Conservation (phyloP, 2,888 invertebrate species). For the Syritta pipiens region DNA sequence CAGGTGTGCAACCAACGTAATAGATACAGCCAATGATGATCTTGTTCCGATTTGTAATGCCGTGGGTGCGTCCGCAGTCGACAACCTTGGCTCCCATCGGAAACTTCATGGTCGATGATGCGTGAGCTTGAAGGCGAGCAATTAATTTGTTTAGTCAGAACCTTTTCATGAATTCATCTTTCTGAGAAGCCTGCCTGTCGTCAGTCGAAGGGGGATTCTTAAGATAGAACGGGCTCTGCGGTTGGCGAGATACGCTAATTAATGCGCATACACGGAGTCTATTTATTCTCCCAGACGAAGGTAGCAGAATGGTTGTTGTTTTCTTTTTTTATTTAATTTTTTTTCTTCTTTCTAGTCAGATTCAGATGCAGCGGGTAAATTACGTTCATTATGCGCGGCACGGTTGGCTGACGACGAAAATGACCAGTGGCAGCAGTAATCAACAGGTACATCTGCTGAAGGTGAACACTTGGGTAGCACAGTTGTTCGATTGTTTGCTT, state of each 20-base stretch:
- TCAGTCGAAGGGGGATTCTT: background rate
- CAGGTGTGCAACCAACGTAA: conserved; percentile 30
- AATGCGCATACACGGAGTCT: conserved; percentile 41
- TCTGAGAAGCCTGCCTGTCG: too few species aligned
- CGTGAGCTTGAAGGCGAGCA: background rate
- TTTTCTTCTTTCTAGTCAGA: background rate
- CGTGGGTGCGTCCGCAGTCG: conserved; percentile 27
- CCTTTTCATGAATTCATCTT: too few species aligned
- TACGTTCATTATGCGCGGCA: conserved; percentile 14
- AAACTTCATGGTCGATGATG: conserved; percentile 56
- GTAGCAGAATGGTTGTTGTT: too few species aligned
- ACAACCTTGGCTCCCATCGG: conserved; percentile 53
- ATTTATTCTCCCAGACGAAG: conserved; percentile 11
- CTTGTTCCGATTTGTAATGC: background rate
- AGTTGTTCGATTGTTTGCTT: too few species aligned
- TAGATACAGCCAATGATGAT: conserved; percentile 17
- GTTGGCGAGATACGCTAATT: too few species aligned
- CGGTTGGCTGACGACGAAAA: conserved; percentile 33
- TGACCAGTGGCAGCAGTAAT: conserved; percentile 24
- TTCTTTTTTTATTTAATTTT: too few species aligned
- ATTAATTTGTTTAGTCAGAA: too few species aligned
- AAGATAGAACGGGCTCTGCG: too few species aligned
- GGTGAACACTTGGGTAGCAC: too few species aligned
- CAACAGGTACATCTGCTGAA: conserved; percentile 28
- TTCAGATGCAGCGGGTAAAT: background rate